Conservation (phyloP, 2,888 invertebrate genomes). For the Nemurella pictetii region DNA sequence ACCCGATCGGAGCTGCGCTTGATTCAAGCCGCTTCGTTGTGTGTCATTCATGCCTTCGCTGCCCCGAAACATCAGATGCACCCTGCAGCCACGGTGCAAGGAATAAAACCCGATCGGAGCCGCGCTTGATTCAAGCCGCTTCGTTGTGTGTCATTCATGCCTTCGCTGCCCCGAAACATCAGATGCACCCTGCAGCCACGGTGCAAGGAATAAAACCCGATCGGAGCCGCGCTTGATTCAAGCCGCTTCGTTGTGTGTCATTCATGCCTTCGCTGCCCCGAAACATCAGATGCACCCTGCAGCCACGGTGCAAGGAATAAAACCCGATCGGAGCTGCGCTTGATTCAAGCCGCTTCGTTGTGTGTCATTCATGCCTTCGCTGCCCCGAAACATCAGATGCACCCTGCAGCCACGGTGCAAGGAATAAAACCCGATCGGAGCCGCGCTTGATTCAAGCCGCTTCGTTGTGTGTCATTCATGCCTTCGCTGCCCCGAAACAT, state of each 20-base stretch:
- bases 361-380: background rate
- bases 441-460: background rate
- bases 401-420: background rate
- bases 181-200: background rate
- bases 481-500: background rate
- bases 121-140: background rate
- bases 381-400: background rate
- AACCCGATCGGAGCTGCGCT: background rate
- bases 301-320: background rate
- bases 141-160: background rate
- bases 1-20: background rate
- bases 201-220: background rate
- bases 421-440: background rate
- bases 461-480: background rate
- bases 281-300: background rate
- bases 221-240: too few species aligned
- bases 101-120: background rate
- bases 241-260: background rate
- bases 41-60: background rate
- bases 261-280: background rate
- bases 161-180: background rate
- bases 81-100: background rate
- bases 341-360: background rate
- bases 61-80: background rate
- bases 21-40: background rate